Evolutionary conservation across 2,113 vertebrate genomes (phyloP), one percentile per base, ranked within the genome.

Genomic region (Dendropsophus ebraccatus): DNA sequence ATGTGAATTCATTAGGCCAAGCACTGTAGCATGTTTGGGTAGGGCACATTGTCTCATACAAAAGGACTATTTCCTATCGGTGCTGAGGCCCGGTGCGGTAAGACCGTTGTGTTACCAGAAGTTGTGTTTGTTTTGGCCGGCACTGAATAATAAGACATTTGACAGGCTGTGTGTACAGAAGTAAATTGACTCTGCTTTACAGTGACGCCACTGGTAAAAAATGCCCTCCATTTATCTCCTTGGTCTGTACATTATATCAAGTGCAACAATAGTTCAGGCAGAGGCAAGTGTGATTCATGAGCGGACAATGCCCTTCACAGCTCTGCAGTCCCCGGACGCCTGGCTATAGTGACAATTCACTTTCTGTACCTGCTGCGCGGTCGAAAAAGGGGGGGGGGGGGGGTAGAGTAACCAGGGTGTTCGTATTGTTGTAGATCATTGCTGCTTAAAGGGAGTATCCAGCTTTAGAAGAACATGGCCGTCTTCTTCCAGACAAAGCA

Each of bases 131-230:
- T 13, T 45, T 81, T 81, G 79, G 35, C 35, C 41, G 3, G 21
- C 37, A 11, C 30, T 65, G 79, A 81, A 49, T 81, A 81, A 81
- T 45, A 62, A 69, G 30, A 69, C 35, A n/a, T 91, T 89, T 89
- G 91, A 91, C 79, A 87, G 81, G 54, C 89, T 90, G 89, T 88
- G 83, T 89, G 90, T 91, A 87, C 90, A 91, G 90, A 89, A 89
- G 90, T 87, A 83, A 88, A 90, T 89, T 87, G 89, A 90, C 90
- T 69, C 65, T 90, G 89, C 89, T 90, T 88, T 89, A 90, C 84
- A 77, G 88, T 93, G 92, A 93, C 90, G 88, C 92, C 91, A 92
- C 91, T 89, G 90, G 91, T 89, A 90, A 90, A 41, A 90, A 89
- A 87, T 90, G 91, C 88, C 88, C 90, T 89, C 87, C 87, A 88